Base-by-base conservation (phyloP, 2,113 vertebrate genomes). In the Oncorhynchus clarkii region DNA sequence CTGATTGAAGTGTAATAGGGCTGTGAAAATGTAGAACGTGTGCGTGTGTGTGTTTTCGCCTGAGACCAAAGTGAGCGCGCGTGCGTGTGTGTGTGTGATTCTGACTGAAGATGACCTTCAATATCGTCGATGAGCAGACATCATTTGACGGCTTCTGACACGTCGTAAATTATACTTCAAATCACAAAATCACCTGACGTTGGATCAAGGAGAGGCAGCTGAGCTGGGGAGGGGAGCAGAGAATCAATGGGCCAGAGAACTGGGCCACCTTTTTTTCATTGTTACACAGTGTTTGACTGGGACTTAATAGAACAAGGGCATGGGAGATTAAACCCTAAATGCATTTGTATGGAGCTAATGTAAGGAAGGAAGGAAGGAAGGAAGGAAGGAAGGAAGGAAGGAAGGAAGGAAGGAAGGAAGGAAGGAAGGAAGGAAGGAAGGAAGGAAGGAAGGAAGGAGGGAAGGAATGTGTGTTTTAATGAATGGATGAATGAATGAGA, bases 321-420 rank as follows among this genome's bases (percentile, higher is more conserved):
- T 48, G 67, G 84, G 83, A 86, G 84, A 89, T 88, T 87, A 89
- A 86, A 78, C 75, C 49, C 59, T 27, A 27, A 60, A 54, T 29
- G n/a, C 59, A 22, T 57, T 57, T 14, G 18, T 3, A 45, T 45
- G 9, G 9, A 45, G 39, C 39, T 6, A 11, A 45, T 11, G 51
- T 0, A 54, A 54, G 51, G 51, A 54, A 45, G 39, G 39, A 45
- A 45, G 39, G 39, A 45, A 54, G 1, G 49, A 13, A 54, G 14
- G 49, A 54, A 54, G 14, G 49, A 54, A 54, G 4, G 49, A 16
- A 51, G 14, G 34, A 39, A 39, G 34, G 34, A 39, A 39, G 34
- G 34, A 39, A 39, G 34, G 34, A 39, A 39, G 34, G 34, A 39
- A 39, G 34, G 34, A 39, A 39, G 34, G 34, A 39, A 39, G 34